Evolutionary conservation across 1,140 invertebrate species (phyloP), one percentile per base, ranked within the genome.

Genomic region (Portunus trituberculatus): DNA sequence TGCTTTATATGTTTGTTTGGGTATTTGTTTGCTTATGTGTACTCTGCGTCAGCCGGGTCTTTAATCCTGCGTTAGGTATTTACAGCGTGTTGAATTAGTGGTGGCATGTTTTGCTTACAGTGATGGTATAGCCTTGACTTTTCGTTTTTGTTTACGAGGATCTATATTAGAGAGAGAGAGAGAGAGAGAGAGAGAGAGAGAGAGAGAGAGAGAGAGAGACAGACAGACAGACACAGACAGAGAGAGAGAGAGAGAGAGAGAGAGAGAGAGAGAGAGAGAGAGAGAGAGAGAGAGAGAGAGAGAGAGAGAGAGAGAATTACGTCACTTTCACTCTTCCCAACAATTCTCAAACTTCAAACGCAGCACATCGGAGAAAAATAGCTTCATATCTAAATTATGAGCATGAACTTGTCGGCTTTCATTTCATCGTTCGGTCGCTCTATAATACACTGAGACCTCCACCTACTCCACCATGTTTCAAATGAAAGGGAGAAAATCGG

Each of bases 261-360:
- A 76, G 59, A 76, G 59, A 76, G 59, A 25, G 59, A 25, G 20
- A 25, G 20, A 25, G 59, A 76, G 59, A 76, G 20, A 25, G 20
- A 76, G 59, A 76, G 59, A 76, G 59, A 76, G 67, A 76, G 67
- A 76, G 67, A 76, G 67, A 76, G 67, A 76, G 67, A 76, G 67
- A 59, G 67, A 76, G 67, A 76, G 67, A 76, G 67, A 76, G 67
- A 76, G 7, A 8, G 67, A n/a, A 20, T 59, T 59, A 59, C 52
- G 52, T 59, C 10, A 14, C 16, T 59, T 59, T 59, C 16, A 20
- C 52, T 59, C 52, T 59, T 14, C 10, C 52, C 16, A 20, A 59
- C 52, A 59, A 59, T 0, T 0, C 52, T 59, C 52, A 59, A 59
- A 59, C 52, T 20, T 12, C 52, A 59, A 59, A 59, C 16, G 52